phyloP scores from a whole-genome alignment of 2,888 invertebrate genomes.

The Iselma pallidipennis region DNA sequence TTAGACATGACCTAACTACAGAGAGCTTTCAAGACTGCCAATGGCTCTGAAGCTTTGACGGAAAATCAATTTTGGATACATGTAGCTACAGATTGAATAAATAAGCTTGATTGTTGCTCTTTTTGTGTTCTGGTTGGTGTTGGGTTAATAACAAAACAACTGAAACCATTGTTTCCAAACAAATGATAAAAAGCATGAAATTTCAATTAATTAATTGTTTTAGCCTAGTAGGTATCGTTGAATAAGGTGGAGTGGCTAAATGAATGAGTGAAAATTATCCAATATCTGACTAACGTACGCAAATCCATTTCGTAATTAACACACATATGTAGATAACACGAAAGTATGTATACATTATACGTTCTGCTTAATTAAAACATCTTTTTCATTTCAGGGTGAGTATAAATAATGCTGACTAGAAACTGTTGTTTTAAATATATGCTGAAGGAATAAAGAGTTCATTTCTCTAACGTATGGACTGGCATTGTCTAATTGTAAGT shows the following conservation, averaged over 20 bases:
- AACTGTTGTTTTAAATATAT: background rate
- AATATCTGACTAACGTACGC: background rate
- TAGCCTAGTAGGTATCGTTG: background rate
- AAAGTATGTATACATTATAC: background rate
- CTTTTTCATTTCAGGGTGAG: background rate
- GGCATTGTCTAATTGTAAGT: background rate
- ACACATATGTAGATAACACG: background rate
- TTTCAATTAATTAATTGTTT: constrained; percentile 2
- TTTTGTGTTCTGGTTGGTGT: background rate
- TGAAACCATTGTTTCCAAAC: background rate
- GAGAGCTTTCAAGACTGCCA: no score
- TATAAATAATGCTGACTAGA: background rate
- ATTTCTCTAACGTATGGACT: background rate
- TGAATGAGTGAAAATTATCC: background rate
- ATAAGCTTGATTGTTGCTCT: background rate
- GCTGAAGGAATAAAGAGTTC: background rate
- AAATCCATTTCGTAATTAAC: background rate
- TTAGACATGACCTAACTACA: no score
- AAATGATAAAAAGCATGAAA: background rate
- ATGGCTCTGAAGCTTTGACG: no score
- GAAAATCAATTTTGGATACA: background rate
- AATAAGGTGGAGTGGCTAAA: background rate
- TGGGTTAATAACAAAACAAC: background rate
- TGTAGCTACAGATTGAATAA: no score
- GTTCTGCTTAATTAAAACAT: background rate